phyloP scores from a whole-genome alignment of 1,140 invertebrate species.

The Bemisia tabaci region DNA sequence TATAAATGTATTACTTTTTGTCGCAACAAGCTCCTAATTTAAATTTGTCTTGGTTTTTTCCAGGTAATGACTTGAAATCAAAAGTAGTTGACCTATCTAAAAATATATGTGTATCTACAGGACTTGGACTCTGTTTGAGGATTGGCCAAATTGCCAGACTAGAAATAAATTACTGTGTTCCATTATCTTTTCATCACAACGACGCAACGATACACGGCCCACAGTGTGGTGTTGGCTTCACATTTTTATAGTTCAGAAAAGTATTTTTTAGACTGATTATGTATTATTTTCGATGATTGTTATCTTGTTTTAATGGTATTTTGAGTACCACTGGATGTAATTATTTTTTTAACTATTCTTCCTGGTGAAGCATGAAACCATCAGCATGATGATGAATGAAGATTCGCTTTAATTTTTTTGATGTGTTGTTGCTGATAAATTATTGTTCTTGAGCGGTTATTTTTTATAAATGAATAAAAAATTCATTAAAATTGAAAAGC shows the following conservation, averaged over 20 bases:
- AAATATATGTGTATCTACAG: constrained; percentile 45
- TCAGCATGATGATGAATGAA: no score
- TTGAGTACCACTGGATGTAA: no score
- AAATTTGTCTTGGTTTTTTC: constrained; percentile 5
- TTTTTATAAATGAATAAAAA: no score
- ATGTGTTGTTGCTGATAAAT: no score
- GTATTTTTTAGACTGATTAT: background rate
- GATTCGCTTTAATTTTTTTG: no score
- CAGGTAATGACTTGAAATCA: constrained; percentile 16
- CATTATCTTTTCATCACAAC: constrained; percentile 39
- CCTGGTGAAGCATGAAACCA: no score
- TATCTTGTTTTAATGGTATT: background rate
- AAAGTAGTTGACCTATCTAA: constrained; percentile 32
- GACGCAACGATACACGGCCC: constrained; percentile 42
- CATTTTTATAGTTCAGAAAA: constrained; percentile 12
- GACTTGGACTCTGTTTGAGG: constrained; percentile 60
- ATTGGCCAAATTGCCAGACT: constrained; percentile 61
- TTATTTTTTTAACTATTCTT: no score
- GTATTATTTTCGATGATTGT: background rate
- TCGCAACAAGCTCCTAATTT: background rate
- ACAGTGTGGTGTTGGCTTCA: constrained; percentile 50
- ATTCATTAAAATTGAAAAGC: no score
- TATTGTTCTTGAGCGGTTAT: no score
- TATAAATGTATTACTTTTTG: background rate
- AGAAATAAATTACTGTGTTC: constrained; percentile 75